Base-by-base conservation (phyloP, 2,888 invertebrate genomes). In the Napeogenes sylphis region DNA sequence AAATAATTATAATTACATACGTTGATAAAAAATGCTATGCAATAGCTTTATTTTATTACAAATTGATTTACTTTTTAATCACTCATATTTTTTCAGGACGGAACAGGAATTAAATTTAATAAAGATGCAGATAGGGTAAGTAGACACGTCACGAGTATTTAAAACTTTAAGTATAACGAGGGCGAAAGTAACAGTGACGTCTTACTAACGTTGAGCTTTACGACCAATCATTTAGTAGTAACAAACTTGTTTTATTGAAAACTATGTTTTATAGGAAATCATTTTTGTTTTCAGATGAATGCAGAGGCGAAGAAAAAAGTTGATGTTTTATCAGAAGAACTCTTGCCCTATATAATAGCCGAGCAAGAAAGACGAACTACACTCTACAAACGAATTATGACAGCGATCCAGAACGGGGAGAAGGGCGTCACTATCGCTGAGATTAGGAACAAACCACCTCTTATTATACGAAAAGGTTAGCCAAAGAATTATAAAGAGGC, bases 301-400 rank as follows among this genome's bases (percentile, higher is more conserved):
- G 90, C 90, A 0, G 89, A 90, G 69, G 82, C 90, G 0, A 90
- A 89, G 70, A 90, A 90, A 77, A 89, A 90, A 55, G 89, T 89
- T 0, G 90, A 90, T 51, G 89, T 90, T 0, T 63, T 90, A 0
- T 90, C 90, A 0, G 90, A 90, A 58, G 90, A 90, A 46, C 73
- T 90, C 0, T 76, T 90, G 0, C 90, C 90, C 0, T 90, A 89
- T 70, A 89, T 90, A 2, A 87, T 89, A 62, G 88, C 89, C 0
- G 90, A 90, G 54, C 90, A 90, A 66, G 90, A 90, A 68, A 70
- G 90, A 0, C 75, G 90, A 0, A 84, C 81, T 1, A 87, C 88
- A 0, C 73, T 90, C 1, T 85, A 89, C 70, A 84, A 82, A 64
- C 73, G 90, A 0, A 81, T 90, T 2, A 88, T 90, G 88, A 88